Evolutionary conservation across 2,797 vertebrate genomes (phyloP), one percentile per base, ranked within the genome.

Genomic region (Malurus splendens): DNA sequence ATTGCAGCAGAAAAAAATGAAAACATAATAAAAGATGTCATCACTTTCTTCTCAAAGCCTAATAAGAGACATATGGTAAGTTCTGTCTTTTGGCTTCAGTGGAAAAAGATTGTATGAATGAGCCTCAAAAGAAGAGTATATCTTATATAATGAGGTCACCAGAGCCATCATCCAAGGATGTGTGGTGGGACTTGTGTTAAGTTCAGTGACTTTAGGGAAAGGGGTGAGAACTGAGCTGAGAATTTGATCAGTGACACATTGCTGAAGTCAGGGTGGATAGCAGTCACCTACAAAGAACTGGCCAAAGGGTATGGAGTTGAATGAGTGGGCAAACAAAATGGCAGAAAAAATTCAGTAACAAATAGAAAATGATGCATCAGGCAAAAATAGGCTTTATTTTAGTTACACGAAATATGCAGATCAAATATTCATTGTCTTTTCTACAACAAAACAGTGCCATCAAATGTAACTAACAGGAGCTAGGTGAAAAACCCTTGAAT

Each of bases 31-130:
- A 94, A 97, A 78, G 98, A 98, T 92, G 90, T 99, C 5, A 9
- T 98, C 81, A 98, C 96, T 78, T 99, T 98, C 95, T 97, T 99
- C 90, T 98, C 98, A 33, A 97, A 97, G 86, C 95, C 96, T 68
- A 94, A 97, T 73, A 98, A 96, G 52, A 98, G 98, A 81, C 95
- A 62, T 60, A 94, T 99, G 98, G 99, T 99, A 98, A 97, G 95
- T 61, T 90, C 74, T 75, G 9, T 12, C 45, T 88, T 84, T 67
- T 42, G 60, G 14, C 45, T 82, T 60, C 60, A 59, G 24, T 74
- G 25, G 36, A 47, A 80, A 85, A 70, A 57, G n/a, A 51, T 16
- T 80, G 14, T 22, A 39, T 51, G 44, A 89, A 78, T 30, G 28
- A 93, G n/a, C 33, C 25, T 59, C 68, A 56, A 64, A 33, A 28